These are phyloP conservation scores for Sinhomidia bicolor DNA, from an alignment of 2,888 invertebrate genomes.

Conservation along the genomic window DNA sequence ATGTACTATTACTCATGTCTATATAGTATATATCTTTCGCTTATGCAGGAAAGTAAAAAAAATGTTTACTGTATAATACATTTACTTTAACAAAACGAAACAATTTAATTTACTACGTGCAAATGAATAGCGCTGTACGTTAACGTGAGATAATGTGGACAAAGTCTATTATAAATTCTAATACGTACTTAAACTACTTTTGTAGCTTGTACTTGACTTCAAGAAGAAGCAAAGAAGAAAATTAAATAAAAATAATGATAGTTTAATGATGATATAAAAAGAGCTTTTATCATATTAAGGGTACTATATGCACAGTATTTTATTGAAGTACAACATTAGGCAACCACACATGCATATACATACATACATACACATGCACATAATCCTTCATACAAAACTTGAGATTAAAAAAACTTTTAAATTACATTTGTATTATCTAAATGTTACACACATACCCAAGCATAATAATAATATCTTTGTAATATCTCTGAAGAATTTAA, in stretches of 20 bases:
- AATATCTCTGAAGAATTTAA: neutral
- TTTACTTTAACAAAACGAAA: neutral
- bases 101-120: neutral
- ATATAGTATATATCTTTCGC: too few species aligned
- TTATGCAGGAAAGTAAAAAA: too few species aligned
- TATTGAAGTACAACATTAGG: neutral
- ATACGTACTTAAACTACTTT: neutral
- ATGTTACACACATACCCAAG: neutral
- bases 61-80: neutral
- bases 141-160: too few species aligned
- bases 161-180: neutral
- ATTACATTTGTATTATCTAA: neutral
- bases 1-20: too few species aligned
- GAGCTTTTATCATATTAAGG: neutral
- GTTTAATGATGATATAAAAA: constrained; percentile 8
- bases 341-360: constrained; percentile 11
- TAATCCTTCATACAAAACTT: neutral
- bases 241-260: neutral
- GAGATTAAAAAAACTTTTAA: neutral
- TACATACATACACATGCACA: neutral
- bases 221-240: neutral
- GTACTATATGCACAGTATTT: neutral
- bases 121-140: neutral
- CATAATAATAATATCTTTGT: neutral
- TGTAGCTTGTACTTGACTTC: neutral